Conservation (phyloP, 2,113 vertebrate genomes). For the Seriola aureovittata region DNA sequence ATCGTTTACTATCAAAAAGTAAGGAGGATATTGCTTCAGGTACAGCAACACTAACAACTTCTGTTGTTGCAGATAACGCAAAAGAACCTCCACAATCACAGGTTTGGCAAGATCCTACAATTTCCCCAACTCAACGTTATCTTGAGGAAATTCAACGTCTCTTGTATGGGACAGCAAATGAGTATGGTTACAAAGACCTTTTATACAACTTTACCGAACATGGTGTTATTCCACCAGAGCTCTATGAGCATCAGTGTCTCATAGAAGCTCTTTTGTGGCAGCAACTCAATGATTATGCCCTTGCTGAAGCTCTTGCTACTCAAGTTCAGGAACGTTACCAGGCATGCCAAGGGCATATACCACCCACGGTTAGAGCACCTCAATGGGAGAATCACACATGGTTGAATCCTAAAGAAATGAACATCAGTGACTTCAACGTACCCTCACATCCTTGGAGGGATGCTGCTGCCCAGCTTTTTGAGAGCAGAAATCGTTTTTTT, state of each 20-base stretch:
- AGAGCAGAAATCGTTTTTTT: conserved; percentile 69
- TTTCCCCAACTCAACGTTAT: conserved; percentile 75
- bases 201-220: conserved; percentile 83
- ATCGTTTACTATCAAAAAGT: conserved; percentile 59
- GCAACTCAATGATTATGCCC: conserved; percentile 84
- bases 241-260: conserved; percentile 85
- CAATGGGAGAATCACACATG: conserved; percentile 51
- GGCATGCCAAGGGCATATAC: conserved; percentile 35
- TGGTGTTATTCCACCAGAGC: conserved; percentile 82
- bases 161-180: conserved; percentile 80
- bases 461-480: conserved; percentile 56
- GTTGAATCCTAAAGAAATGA: conserved; percentile 75
- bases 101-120: conserved; percentile 59
- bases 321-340: conserved; percentile 61
- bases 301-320: conserved; percentile 73
- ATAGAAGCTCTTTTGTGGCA: conserved; percentile 86
- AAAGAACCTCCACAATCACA: conserved; percentile 41
- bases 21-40: conserved; percentile 48
- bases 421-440: conserved; percentile 77
- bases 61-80: conserved; percentile 12
- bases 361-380: conserved; percentile 33
- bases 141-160: conserved; percentile 83
- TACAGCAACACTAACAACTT: conserved; percentile 35
- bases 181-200: conserved; percentile 85
- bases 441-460: conserved; percentile 84